These are phyloP conservation scores for Paedocypris micromegethes DNA, from an alignment of 2,797 vertebrate genomes.

Conservation along the genomic window DNA sequence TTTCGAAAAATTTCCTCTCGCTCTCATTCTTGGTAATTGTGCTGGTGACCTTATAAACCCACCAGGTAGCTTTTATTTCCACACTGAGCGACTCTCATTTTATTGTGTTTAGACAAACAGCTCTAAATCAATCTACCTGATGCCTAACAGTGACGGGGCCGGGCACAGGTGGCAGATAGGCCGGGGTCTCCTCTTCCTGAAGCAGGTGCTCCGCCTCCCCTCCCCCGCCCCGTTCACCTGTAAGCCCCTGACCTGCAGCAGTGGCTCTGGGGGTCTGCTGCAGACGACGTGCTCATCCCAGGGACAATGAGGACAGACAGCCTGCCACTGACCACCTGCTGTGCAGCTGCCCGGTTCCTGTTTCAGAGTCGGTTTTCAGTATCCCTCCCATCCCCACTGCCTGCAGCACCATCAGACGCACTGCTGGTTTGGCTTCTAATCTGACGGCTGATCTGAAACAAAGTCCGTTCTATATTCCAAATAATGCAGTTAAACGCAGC, in stretches of 20 bases:
- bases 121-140: slow-evolving; percentile 31
- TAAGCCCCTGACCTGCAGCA: slow-evolving; percentile 34
- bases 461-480: no score
- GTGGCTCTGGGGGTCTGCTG: slow-evolving; percentile 32
- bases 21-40: no score
- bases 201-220: slow-evolving; percentile 45
- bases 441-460: no score
- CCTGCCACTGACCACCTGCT: slow-evolving; percentile 72
- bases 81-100: slow-evolving; percentile 4
- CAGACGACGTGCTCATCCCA: slow-evolving; percentile 38
- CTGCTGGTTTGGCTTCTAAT: slow-evolving; percentile 11
- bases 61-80: not conserved
- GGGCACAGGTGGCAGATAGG: slow-evolving; percentile 52
- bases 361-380: slow-evolving; percentile 67
- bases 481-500: no score
- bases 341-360: slow-evolving; percentile 70
- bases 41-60: not conserved
- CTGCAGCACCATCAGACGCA: slow-evolving; percentile 22
- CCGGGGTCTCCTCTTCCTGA: slow-evolving; percentile 37
- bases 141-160: slow-evolving; percentile 33
- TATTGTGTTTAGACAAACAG: slow-evolving; percentile 20
- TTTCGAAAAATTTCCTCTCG: no score
- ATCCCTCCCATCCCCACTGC: slow-evolving; percentile 26
- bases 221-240: slow-evolving; percentile 41
- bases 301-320: slow-evolving; percentile 66